These are phyloP conservation scores for Menura novaehollandiae DNA, from an alignment of 2,113 vertebrate species.

Conservation along the genomic window DNA sequence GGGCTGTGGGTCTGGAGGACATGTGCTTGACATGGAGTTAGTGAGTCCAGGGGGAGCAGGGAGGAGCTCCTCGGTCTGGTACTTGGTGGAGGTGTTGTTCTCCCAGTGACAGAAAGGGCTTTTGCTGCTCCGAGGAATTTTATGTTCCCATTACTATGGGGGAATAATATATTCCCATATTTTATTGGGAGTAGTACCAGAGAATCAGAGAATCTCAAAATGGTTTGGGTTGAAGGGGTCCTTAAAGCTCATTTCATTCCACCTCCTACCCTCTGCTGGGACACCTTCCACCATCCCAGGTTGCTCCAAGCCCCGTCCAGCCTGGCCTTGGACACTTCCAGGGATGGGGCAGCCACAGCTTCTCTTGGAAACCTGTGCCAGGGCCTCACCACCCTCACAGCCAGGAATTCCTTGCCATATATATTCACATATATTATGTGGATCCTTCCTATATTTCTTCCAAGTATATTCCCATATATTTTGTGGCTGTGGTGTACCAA, in stretches of 20 bases:
- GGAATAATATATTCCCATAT: background rate
- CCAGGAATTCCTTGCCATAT: fast-evolving
- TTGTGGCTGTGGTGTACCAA: background rate
- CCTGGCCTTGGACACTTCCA: background rate
- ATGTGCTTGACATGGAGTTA: fast-evolving
- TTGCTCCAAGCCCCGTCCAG: fast-evolving
- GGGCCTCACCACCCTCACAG: fast-evolving
- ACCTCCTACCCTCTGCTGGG: background rate
- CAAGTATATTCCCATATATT: background rate
- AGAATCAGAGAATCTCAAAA: background rate
- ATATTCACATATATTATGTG: background rate
- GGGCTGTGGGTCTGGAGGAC: background rate
- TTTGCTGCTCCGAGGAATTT: background rate
- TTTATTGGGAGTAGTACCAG: too few relatives aligned
- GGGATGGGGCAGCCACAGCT: background rate
- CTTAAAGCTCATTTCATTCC: fast-evolving
- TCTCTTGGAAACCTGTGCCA: background rate
- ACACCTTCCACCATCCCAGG: background rate
- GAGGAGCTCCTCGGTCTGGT: background rate
- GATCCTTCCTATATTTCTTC: background rate
- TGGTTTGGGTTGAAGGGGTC: background rate
- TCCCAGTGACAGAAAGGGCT: background rate
- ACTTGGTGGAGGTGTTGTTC: background rate
- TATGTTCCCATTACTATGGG: background rate
- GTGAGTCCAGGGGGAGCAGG: background rate